Evolutionary conservation across 2,113 vertebrate species (phyloP), one percentile per base, ranked within the genome.

Genomic region (Macrotis lagotis): DNA sequence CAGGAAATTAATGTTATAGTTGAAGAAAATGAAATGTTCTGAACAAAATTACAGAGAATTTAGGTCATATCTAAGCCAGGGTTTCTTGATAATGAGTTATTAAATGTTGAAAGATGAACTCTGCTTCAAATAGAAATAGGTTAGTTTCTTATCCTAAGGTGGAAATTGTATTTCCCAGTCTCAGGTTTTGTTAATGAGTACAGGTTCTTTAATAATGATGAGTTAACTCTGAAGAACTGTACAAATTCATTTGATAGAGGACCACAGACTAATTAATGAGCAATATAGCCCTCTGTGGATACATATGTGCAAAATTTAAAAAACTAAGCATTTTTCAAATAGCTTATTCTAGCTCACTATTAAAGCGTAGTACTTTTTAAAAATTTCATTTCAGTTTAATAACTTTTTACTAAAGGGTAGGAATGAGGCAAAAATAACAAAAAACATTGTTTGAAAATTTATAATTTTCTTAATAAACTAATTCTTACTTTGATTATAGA

Each of bases 371-470:
- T 94, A 91, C 66, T 83, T 93, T 26, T 31, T 83, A 91, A 93
- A 93, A 93, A 92, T 90, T 47, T 52, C 89, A 66, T 31, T 92
- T 83, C 91, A 91, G 24, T 48, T 55, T 14, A 95, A 14, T 53
- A 8, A 50, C 47, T 89, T 55, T 12, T 83, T 31, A 24, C 83
- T 31, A 55, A 83, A 14, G 89, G 26, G 50, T 25, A n/a, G 19
- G 47, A 88, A 51, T 91, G 22, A 91, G 1, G 51, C 16, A 66
- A 91, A 51, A 49, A 26, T 95, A 89, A 91, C 92, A 37, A 74
- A n/a, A 74, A 74, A 91, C 12, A 59, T 52, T 12, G 88, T 90
- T 53, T 51, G 59, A 93, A 95, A 94, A 91, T 89, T 95, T 95
- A 25, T 1, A 92, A 25, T 90, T 26, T 92, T 92, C 96, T 51